A percentile compares a stretch with the other conserved stretches of the same genome.
Evolutionary conservation across 2,113 vertebrate species (phyloP).

Genomic region (Acrocephalus kingi): DNA sequence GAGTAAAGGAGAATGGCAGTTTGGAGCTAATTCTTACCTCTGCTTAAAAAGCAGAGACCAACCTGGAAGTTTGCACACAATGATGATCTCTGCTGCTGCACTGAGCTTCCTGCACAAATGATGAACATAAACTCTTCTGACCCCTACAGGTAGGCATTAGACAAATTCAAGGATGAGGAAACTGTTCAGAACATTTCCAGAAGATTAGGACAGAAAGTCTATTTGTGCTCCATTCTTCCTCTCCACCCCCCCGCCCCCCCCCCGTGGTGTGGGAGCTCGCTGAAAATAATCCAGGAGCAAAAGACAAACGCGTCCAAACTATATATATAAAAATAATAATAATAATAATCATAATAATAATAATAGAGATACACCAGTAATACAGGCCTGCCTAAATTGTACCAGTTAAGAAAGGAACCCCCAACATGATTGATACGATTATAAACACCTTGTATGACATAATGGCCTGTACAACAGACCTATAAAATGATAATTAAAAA

Average conservation of each 20-base stretch:
- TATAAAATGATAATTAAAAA: slow-evolving; percentile 82
- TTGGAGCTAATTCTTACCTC: slow-evolving; percentile 40
- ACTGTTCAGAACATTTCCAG: slow-evolving; percentile 65
- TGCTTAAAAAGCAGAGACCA: slow-evolving; percentile 1
- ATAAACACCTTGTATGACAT: slow-evolving; percentile 89
- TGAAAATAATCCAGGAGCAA: slow-evolving; percentile 81
- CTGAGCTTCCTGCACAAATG: slow-evolving; percentile 64
- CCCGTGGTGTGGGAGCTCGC: slow-evolving; percentile 74
- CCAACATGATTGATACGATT: slow-evolving; percentile 83
- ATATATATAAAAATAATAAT: slow-evolving; percentile 75
- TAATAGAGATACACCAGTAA: slow-evolving; percentile 80
- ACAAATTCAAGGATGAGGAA: slow-evolving; percentile 69
- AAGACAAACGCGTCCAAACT: slow-evolving; percentile 77
- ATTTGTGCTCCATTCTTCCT: slow-evolving; percentile 64
- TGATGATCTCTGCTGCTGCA: slow-evolving; percentile 68
- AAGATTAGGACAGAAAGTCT: slow-evolving; percentile 65
- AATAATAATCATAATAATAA: slow-evolving; percentile 70
- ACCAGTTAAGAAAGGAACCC: slow-evolving; percentile 88
- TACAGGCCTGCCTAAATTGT: slow-evolving; percentile 85
- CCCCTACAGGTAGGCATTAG: slow-evolving; percentile 33
- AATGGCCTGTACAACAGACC: slow-evolving; percentile 87
- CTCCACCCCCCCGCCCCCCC: slow-evolving; percentile 21
- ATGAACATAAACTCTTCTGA: slow-evolving; percentile 66
- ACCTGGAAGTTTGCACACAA: slow-evolving; percentile 60
- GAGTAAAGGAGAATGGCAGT: slow-evolving; percentile 19